phyloP scores from a whole-genome alignment of 2,113 vertebrate genomes.

The Micromys minutus region DNA sequence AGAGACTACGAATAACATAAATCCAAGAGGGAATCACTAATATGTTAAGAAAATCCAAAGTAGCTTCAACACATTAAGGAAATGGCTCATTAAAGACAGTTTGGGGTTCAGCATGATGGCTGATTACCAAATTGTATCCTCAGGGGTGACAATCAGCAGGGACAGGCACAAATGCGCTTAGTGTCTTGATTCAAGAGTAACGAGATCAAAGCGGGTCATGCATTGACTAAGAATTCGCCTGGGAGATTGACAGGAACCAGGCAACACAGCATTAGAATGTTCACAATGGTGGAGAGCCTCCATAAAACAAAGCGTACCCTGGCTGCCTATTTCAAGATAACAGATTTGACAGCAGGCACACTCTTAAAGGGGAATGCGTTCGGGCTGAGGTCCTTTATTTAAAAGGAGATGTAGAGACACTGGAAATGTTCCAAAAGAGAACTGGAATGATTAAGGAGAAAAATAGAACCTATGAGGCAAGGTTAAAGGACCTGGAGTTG shows the following conservation, averaged over 20 bases:
- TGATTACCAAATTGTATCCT: conserved; percentile 52
- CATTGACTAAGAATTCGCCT: not conserved
- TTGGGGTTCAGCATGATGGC: conserved; percentile 49
- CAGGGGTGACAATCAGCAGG: conserved; percentile 29
- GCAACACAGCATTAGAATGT: not conserved
- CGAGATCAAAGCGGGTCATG: not conserved
- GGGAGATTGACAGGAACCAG: conserved; percentile 32
- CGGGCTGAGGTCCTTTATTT: conserved; percentile 43
- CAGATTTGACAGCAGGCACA: conserved; percentile 54
- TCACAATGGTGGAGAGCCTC: not conserved
- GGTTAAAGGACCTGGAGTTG: conserved; percentile 76
- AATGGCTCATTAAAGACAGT: conserved; percentile 64
- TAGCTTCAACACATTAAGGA: conserved; percentile 56
- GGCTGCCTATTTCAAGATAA: not conserved
- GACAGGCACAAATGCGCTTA: conserved; percentile 50
- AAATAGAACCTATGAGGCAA: conserved; percentile 69
- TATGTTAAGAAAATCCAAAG: conserved; percentile 58
- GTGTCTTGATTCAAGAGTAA: not conserved
- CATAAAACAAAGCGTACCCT: not conserved
- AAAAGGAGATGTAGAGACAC: conserved; percentile 59
- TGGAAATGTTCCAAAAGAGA: conserved; percentile 72
- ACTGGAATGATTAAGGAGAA: conserved; percentile 77
- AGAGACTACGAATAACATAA: conserved; percentile 38
- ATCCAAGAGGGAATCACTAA: conserved; percentile 48
- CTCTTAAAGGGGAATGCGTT: not conserved